A percentile compares a stretch with the other conserved stretches of the same genome.
phyloP scores from a whole-genome alignment of 2,888 invertebrate species.

The Exephanes ischioxanthus region DNA sequence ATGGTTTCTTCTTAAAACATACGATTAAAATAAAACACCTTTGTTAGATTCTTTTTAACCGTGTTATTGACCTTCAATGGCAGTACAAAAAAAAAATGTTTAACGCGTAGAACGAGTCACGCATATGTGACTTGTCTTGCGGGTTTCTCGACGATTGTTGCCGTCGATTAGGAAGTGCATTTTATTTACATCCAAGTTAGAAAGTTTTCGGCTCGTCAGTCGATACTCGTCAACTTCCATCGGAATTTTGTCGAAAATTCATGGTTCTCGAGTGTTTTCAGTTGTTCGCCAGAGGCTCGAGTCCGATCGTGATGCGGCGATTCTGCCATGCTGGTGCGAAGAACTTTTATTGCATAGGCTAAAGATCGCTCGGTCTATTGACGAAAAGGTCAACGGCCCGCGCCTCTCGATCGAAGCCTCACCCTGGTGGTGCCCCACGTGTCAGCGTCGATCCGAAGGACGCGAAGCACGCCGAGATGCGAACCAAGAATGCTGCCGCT shows the following conservation, averaged over 20 bases:
- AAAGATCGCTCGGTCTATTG: conserved; percentile 28
- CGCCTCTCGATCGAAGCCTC: conserved; percentile 23
- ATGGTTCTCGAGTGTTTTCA: not conserved
- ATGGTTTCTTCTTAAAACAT: not conserved
- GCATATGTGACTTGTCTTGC: too few relatives aligned
- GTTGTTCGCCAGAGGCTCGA: not conserved
- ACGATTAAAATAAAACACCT: not conserved
- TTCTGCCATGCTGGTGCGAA: not conserved
- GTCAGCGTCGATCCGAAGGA: not conserved
- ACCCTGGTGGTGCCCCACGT: conserved; percentile 12
- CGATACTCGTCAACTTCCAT: not conserved
- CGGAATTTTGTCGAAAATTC: not conserved
- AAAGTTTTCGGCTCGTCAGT: not conserved
- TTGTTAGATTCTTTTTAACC: not conserved
- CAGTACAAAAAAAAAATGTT: not conserved
- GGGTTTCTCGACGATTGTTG: not conserved
- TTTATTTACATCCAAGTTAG: not conserved
- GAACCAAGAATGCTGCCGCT: conserved; percentile 7
- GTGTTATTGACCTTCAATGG: too few relatives aligned
- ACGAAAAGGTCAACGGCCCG: conserved; percentile 37
- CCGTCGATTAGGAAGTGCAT: not conserved
- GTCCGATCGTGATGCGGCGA: not conserved
- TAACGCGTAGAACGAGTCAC: not conserved
- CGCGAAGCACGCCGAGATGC: conserved; percentile 14
- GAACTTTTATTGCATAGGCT: conserved; percentile 3